Base-by-base conservation (phyloP, 2,888 invertebrate species). In the Sympetrum striolatum region DNA sequence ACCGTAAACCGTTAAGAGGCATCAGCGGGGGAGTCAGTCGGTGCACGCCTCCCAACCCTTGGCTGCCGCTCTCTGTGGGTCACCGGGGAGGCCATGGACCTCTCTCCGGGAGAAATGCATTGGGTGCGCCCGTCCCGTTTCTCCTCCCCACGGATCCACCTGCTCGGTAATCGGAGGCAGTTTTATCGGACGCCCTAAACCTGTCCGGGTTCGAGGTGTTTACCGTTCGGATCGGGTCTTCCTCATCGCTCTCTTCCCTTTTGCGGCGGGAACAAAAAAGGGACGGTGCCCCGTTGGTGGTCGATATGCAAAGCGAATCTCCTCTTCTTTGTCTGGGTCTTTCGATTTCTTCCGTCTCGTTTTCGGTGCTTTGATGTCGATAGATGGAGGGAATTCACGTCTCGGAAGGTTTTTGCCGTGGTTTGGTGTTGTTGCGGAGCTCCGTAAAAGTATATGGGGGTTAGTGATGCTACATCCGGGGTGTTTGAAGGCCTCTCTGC, bases 61-160 rank as follows among this genome's bases (percentile, higher is more conserved):
- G 10, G 64, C 64, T 10, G 64, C 25, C 48, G 14, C n/a, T 58
- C 31, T 86, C 86, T 86, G 60, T 86, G 86, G 86, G 86, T 86
- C 86, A 86, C 86, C 86, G 39, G 86, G 86, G 60, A 86, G 86
- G 86, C 60, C 86, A 60, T 86, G 86, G 86, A 86, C 86, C 86
- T 86, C 86, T 48, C 82, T 14, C 22, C 14, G 31, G 10, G 86
- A 60, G 60, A 60, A 60, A 60, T 86, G 86, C 86, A 86, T 60
- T 86, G 86, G 86, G 31, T 82, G 82, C 58, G 82, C 58, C 58
- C 22, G 37, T 60, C 60, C 60, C 64, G 18, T 35, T 60, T 48
- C 58, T 37, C 37, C 86, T 14, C 82, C 44, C 58, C 81, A 44
- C n/a, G 6, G 14, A 53, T 82, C 86, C 86, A 82, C 82, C 58